Evolutionary conservation across 2,888 invertebrate genomes (phyloP).

Genomic region (Chrysodeixis includens): DNA sequence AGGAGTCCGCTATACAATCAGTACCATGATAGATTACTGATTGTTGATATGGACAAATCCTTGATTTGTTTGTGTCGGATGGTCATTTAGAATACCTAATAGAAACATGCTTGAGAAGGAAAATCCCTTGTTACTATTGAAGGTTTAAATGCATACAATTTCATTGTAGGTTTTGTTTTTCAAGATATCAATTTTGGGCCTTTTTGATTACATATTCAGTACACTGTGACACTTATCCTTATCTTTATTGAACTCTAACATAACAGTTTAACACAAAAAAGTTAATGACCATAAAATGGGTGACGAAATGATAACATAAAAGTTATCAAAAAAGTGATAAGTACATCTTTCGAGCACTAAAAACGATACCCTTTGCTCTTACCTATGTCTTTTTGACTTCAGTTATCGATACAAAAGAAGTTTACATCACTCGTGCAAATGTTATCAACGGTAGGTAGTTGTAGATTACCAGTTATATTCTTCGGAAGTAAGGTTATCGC

Average conservation of each 20-base stretch:
- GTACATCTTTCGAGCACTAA: slow-evolving; percentile 30
- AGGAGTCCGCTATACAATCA: not conserved
- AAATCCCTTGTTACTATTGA: not conserved
- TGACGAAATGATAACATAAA: slow-evolving; percentile 21
- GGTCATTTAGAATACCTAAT: not conserved
- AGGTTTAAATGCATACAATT: not conserved
- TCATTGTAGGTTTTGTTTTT: too few species aligned
- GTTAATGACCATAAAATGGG: slow-evolving; percentile 14
- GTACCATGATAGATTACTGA: slow-evolving; percentile 18
- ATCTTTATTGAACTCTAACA: slow-evolving; percentile 13
- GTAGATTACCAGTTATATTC: slow-evolving; percentile 44
- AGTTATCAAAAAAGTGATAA: slow-evolving; percentile 27
- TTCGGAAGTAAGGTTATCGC: slow-evolving; percentile 68
- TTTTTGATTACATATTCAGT: not conserved
- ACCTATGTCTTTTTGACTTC: slow-evolving; percentile 33
- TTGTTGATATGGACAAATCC: slow-evolving; percentile 16
- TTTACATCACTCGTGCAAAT: slow-evolving; percentile 34
- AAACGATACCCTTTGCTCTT: slow-evolving; percentile 48
- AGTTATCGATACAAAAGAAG: slow-evolving; percentile 12
- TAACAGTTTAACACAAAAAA: slow-evolving; percentile 16
- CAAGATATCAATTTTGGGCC: too few species aligned
- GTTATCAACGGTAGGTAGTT: slow-evolving; percentile 40
- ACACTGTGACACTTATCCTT: slow-evolving; percentile 4
- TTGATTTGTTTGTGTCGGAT: slow-evolving; percentile 6
- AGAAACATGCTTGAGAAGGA: not conserved